These are phyloP conservation scores for Atlantisia rogersi DNA, from an alignment of 2,113 vertebrate species.

Conservation along the genomic window DNA sequence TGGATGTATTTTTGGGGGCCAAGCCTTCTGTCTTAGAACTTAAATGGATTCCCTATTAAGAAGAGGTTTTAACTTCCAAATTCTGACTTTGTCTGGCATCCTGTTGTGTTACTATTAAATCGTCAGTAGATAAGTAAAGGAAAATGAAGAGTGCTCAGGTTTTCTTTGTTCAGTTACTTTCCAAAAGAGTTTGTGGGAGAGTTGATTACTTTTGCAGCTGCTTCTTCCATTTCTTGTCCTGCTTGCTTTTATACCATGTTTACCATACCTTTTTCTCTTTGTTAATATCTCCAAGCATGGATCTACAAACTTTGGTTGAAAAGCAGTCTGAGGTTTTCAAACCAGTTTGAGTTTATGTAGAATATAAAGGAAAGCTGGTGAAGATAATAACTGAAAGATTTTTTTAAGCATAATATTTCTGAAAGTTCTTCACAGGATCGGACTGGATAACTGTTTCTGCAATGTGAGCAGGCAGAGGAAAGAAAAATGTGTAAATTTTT, in stretches of 20 bases:
- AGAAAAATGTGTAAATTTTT: background rate
- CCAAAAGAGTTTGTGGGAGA: background rate
- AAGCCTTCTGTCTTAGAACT: background rate
- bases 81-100: background rate
- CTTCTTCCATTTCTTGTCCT: background rate
- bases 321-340: background rate
- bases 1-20: background rate
- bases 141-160: background rate
- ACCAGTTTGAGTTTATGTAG: background rate
- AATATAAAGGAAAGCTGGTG: background rate
- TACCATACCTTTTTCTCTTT: background rate
- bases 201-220: background rate
- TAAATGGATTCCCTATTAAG: too few species aligned
- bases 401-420: background rate
- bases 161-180: background rate
- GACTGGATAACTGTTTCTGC: background rate
- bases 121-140: background rate
- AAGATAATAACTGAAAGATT: background rate
- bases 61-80: background rate
- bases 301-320: background rate
- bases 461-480: background rate
- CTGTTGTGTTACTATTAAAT: background rate
- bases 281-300: background rate
- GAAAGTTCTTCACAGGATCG: background rate
- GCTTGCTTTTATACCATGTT: background rate